A percentile compares a stretch with the other conserved stretches of the same genome.
Conservation (phyloP, 2,888 invertebrate genomes). For the Didymodactylos carnosus region DNA sequence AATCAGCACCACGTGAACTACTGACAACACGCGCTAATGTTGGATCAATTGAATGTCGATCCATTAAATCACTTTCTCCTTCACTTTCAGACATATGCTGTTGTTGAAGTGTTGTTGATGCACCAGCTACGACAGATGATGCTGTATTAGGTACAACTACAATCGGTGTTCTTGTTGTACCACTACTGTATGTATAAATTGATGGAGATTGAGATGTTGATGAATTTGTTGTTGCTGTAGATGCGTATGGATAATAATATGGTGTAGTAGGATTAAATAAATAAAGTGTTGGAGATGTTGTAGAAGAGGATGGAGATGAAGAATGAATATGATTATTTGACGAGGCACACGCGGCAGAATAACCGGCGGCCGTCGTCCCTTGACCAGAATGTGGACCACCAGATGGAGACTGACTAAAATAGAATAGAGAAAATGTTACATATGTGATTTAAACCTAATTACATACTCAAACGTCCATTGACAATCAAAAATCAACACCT, state of each 20-base stretch:
- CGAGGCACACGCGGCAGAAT: too few relatives aligned
- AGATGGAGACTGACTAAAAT: too few relatives aligned
- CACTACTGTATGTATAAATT: too few relatives aligned
- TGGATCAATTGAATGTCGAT: not conserved
- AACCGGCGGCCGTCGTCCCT: too few relatives aligned
- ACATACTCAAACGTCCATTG: too few relatives aligned
- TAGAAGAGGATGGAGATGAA: too few relatives aligned
- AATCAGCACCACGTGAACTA: not conserved
- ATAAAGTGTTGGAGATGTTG: not conserved
- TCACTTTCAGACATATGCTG: not conserved
- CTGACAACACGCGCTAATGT: not conserved
- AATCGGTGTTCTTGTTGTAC: too few relatives aligned
- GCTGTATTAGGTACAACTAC: not conserved
- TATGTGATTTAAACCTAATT: too few relatives aligned
- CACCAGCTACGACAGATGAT: not conserved
- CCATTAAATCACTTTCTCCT: not conserved
- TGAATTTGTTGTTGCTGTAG: not conserved
- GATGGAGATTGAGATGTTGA: not conserved
- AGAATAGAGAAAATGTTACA: too few relatives aligned
- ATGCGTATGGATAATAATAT: not conserved
- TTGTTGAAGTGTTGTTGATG: not conserved
- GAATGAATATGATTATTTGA: too few relatives aligned
- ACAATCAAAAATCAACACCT: too few relatives aligned
- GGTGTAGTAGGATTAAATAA: not conserved
- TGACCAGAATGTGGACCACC: too few relatives aligned